Percentiles rank a stretch among this genome's conserved stretches.
phyloP scores from a whole-genome alignment of 2,888 invertebrate species.

The Dorcus hopei region DNA sequence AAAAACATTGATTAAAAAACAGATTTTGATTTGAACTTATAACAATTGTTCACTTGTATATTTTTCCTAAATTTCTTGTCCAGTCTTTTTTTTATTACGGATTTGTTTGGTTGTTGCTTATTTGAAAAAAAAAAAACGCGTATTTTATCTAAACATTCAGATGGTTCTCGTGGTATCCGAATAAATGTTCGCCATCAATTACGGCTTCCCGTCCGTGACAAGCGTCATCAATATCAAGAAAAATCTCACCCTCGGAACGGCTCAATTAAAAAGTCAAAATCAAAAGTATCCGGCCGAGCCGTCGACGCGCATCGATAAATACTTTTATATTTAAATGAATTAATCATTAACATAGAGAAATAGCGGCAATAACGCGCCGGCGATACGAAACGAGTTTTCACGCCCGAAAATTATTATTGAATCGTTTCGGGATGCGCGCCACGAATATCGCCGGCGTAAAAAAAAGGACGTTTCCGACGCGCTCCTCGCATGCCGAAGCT shows the following conservation, averaged over 20 bases:
- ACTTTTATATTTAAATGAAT: constrained; percentile 43
- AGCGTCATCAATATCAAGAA: constrained; percentile 21
- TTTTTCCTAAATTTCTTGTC: too few relatives aligned
- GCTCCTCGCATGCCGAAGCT: too few relatives aligned
- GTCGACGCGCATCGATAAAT: constrained; percentile 37
- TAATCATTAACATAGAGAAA: constrained; percentile 41
- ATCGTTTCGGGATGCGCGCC: not conserved
- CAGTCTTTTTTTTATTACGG: too few relatives aligned
- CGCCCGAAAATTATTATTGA: not conserved
- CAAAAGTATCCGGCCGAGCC: constrained; percentile 30
- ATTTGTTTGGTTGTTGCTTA: too few relatives aligned
- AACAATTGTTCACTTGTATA: too few relatives aligned
- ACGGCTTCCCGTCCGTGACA: constrained; percentile 10
- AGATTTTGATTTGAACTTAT: too few relatives aligned
- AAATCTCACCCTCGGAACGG: constrained; percentile 23
- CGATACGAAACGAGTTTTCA: not conserved
- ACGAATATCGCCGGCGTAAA: too few relatives aligned
- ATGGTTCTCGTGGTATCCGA: not conserved
- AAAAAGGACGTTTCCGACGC: too few relatives aligned
- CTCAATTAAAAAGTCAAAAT: constrained; percentile 34
- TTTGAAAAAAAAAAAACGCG: too few relatives aligned
- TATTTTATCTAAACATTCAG: too few relatives aligned
- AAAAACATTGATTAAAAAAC: too few relatives aligned
- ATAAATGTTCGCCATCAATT: not conserved
- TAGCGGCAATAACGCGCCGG: constrained; percentile 31